Percentiles rank a stretch among this genome's conserved stretches.
Conservation (phyloP, 2,888 invertebrate genomes). For the Amphimallon solstitiale region DNA sequence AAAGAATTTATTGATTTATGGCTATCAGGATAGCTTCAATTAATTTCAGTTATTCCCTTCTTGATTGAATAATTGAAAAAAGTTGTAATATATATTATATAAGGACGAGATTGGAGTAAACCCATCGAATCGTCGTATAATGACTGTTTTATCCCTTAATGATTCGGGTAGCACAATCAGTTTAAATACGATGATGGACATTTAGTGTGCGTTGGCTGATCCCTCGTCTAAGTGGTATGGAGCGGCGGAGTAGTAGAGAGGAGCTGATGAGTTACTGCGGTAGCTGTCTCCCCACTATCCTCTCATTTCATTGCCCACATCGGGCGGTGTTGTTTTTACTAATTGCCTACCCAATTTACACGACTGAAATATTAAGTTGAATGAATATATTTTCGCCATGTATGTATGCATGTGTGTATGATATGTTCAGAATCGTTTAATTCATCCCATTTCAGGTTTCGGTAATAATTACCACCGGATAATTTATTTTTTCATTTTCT, state of each 20-base stretch:
- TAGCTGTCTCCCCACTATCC: conserved; percentile 54
- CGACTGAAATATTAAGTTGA: conserved; percentile 52
- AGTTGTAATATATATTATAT: conserved; percentile 13
- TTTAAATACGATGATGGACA: conserved; percentile 55
- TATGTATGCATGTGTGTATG: neutral
- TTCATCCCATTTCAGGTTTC: too few species aligned
- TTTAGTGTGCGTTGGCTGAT: conserved; percentile 49
- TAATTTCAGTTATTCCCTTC: conserved; percentile 1
- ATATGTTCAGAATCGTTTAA: neutral
- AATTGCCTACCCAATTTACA: conserved; percentile 55
- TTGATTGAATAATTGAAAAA: conserved; percentile 30
- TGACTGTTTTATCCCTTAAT: conserved; percentile 51
- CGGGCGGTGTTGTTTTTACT: conserved; percentile 54
- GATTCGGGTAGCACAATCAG: conserved; percentile 56
- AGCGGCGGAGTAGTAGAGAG: conserved; percentile 35
- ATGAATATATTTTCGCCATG: conserved; percentile 1
- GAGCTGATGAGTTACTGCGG: conserved; percentile 55
- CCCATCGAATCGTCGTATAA: conserved; percentile 46
- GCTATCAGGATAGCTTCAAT: conserved; percentile 3
- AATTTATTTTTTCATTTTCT: too few species aligned
- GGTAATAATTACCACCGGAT: too few species aligned
- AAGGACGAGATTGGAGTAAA: conserved; percentile 38
- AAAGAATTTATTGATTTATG: too few species aligned
- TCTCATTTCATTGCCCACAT: conserved; percentile 52
- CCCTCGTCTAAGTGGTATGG: conserved; percentile 34